A percentile compares a stretch with the other conserved stretches of the same genome.
phyloP scores from a whole-genome alignment of 2,113 vertebrate genomes.

The Eulemur macaco region DNA sequence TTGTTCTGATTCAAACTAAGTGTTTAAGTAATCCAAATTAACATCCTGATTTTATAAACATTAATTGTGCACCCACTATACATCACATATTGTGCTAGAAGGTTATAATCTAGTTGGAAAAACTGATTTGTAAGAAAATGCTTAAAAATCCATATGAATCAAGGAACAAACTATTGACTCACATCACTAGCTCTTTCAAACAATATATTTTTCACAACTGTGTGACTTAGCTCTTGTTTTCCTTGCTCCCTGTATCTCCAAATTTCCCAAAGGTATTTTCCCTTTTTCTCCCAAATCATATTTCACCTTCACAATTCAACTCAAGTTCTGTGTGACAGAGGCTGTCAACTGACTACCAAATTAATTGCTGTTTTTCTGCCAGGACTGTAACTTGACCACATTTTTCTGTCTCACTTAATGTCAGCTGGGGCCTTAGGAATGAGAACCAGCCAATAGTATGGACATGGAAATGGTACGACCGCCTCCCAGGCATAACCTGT shows the following conservation, averaged over 20 bases:
- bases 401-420: neutral
- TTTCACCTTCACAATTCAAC: constrained; percentile 17
- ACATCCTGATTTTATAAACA: neutral
- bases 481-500: neutral
- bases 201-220: neutral
- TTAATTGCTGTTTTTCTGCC: neutral
- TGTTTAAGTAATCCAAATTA: neutral
- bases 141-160: neutral
- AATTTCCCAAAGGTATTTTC: neutral
- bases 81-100: neutral
- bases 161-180: neutral
- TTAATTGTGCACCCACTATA: neutral
- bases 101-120: neutral
- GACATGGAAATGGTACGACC: neutral
- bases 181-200: neutral
- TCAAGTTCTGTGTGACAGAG: neutral
- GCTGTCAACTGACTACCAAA: neutral
- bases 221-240: neutral
- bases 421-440: neutral
- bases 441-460: neutral
- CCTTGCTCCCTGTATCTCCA: neutral
- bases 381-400: neutral
- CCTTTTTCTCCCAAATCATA: neutral
- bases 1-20: neutral
- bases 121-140: neutral